These are phyloP conservation scores for Dolichotis patagonum DNA, from an alignment of 2,113 vertebrate species.

Conservation along the genomic window DNA sequence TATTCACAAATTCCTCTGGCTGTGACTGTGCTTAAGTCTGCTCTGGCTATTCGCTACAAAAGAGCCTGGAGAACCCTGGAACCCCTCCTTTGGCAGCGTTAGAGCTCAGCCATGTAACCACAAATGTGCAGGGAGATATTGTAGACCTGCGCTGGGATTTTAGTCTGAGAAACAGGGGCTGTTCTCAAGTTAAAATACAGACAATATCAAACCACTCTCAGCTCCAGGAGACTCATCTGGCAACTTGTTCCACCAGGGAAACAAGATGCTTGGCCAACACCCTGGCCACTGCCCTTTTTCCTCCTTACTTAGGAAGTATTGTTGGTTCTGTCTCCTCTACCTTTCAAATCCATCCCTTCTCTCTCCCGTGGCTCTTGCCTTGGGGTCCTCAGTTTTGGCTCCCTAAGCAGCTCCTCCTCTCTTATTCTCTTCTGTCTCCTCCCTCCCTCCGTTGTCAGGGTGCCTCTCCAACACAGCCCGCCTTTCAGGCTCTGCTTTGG, in stretches of 20 bases:
- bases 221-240: constrained; percentile 2
- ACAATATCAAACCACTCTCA: not conserved
- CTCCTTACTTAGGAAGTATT: not conserved
- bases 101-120: not conserved
- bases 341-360: not conserved
- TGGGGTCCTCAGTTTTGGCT: not conserved
- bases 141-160: not conserved
- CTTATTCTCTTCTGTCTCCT: not conserved
- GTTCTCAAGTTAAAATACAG: not conserved
- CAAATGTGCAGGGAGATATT: constrained; percentile 16
- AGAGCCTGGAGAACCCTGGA: not conserved
- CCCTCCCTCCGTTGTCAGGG: not conserved
- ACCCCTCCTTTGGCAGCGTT: not conserved
- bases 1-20: constrained; percentile 55
- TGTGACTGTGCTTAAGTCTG: not conserved
- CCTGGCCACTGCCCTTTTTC: not conserved
- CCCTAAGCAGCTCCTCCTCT: not conserved
- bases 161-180: not conserved
- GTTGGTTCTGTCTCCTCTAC: not conserved
- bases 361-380: not conserved
- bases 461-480: not conserved
- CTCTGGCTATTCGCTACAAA: not conserved
- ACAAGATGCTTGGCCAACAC: not conserved
- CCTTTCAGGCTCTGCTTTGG: not conserved
- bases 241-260: fast-evolving